These are phyloP conservation scores for Rhinogobio ventralis DNA, from an alignment of 2,797 vertebrate genomes.

Conservation along the genomic window DNA sequence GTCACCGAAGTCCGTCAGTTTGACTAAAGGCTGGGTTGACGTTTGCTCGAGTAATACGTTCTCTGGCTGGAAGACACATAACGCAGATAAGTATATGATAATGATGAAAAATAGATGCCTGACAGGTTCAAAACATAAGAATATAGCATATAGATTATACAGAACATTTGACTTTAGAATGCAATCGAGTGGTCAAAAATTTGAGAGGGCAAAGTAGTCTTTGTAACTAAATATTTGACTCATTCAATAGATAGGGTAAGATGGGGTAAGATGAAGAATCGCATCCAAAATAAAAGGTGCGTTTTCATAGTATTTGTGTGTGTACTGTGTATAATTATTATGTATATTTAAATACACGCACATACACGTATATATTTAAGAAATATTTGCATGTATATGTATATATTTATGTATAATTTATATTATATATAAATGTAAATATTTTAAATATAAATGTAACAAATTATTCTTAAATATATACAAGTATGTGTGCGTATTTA, in stretches of 20 bases:
- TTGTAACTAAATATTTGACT: background rate
- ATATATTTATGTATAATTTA: too few species aligned
- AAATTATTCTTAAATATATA: too few species aligned
- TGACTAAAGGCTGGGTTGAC: slow-evolving; percentile 84
- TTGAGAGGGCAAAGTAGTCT: background rate
- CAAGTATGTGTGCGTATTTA: too few species aligned
- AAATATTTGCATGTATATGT: too few species aligned
- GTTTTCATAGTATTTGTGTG: too few species aligned
- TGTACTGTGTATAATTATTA: too few species aligned
- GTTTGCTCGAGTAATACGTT: slow-evolving; percentile 93
- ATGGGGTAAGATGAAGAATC: background rate
- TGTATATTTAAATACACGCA: too few species aligned
- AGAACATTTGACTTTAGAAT: background rate
- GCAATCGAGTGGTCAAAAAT: background rate
- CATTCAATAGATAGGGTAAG: background rate
- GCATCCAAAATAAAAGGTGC: too few species aligned
- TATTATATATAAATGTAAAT: too few species aligned
- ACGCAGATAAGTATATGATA: background rate
- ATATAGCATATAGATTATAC: background rate
- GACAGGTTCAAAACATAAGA: background rate
- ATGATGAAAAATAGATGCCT: background rate
- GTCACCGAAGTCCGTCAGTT: slow-evolving; percentile 93
- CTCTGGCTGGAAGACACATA: slow-evolving; percentile 83
- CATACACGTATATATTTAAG: too few species aligned
- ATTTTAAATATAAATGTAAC: too few species aligned